Percentiles rank a stretch among this genome's conserved stretches.
These are phyloP conservation scores for Doryteuthis pealeii DNA, from an alignment of 1,140 invertebrate genomes.

Conservation along the genomic window DNA sequence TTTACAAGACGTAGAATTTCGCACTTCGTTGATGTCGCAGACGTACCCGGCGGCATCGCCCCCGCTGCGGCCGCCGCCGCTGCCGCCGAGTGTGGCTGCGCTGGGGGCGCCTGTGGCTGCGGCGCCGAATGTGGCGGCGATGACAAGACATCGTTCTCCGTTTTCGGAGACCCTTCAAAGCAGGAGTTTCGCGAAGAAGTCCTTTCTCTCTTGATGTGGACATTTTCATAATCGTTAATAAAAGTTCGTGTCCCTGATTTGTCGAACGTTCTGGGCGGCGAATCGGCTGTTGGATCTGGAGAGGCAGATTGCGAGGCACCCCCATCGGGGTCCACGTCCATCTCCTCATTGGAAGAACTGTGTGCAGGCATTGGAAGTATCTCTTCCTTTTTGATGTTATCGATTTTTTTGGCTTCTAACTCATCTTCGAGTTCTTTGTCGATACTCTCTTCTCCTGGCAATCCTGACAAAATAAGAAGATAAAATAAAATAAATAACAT, in stretches of 20 bases:
- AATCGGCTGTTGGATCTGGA: too few relatives aligned
- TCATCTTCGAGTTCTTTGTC: conserved; percentile 5
- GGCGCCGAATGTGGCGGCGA: background rate
- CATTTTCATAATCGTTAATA: background rate
- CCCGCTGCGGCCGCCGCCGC: background rate
- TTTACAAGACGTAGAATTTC: background rate
- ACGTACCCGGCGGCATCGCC: background rate
- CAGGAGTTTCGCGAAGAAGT: background rate
- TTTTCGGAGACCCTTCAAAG: background rate
- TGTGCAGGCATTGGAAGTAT: background rate
- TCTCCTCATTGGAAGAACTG: background rate
- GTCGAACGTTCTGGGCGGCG: too few relatives aligned
- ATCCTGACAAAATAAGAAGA: background rate
- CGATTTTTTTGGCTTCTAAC: background rate
- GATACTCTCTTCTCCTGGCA: background rate
- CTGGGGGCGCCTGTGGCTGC: background rate
- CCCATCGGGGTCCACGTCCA: background rate
- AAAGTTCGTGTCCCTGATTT: too few relatives aligned
- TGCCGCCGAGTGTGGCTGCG: background rate
- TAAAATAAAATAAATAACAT: background rate
- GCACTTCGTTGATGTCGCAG: background rate
- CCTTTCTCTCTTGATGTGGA: background rate
- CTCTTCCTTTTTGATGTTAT: background rate
- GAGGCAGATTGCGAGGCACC: background rate
- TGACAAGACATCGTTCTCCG: background rate